Conservation (phyloP, 2,888 invertebrate genomes). For the Eilema caniola region DNA sequence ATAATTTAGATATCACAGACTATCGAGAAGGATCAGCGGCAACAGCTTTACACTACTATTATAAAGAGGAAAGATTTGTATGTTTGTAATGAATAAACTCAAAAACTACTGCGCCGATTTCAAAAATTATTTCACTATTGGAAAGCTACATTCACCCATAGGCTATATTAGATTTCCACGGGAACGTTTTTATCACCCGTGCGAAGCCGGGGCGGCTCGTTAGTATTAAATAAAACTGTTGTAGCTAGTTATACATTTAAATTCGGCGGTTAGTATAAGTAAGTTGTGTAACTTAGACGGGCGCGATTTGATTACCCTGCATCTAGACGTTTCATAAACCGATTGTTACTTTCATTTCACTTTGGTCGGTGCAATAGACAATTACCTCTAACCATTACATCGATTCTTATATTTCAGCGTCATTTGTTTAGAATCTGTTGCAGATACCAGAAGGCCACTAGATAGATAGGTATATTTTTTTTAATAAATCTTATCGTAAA, state of each 20-base stretch:
- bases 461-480: neutral
- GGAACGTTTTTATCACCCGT: no score
- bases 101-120: no score
- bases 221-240: no score
- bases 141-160: no score
- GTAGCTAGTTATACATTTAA: constrained; percentile 29
- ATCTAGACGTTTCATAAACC: constrained; percentile 78
- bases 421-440: constrained; percentile 12
- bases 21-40: no score
- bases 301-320: constrained; percentile 76
- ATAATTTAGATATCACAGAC: no score
- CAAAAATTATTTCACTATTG: no score
- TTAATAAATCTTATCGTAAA: neutral
- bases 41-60: no score
- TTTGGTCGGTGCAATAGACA: constrained; percentile 63
- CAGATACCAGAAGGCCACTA: neutral
- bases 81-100: no score
- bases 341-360: constrained; percentile 83
- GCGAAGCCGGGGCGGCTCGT: no score
- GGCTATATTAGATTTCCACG: no score
- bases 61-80: no score
- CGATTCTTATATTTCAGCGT: constrained; percentile 25
- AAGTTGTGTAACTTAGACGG: constrained; percentile 72
- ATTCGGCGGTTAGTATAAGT: constrained; percentile 53
- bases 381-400: constrained; percentile 52